Evolutionary conservation across 1,140 invertebrate genomes (phyloP).

Genomic region (Trichomalopsis sarcophagae): DNA sequence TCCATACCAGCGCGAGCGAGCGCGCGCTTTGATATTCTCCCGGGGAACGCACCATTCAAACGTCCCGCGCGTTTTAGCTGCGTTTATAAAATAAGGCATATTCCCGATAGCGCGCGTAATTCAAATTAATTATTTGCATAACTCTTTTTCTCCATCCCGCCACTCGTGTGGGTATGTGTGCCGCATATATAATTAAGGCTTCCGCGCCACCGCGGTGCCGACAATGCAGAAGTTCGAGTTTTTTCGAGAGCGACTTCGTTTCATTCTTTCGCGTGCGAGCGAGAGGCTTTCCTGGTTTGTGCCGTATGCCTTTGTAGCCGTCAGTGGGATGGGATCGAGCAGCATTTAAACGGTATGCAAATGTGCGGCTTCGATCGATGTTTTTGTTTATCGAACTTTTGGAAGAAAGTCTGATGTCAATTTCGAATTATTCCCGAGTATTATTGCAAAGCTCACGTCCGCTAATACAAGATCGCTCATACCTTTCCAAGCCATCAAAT

Average conservation of each 20-base stretch:
- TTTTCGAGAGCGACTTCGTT: neutral
- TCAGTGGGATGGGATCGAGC: neutral
- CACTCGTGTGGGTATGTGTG: no score
- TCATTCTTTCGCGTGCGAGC: neutral
- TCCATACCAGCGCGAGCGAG: neutral
- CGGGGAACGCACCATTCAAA: conserved; percentile 59
- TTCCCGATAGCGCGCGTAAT: conserved; percentile 49
- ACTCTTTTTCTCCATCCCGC: conserved; percentile 29
- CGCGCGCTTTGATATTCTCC: conserved; percentile 40
- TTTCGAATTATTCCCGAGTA: no score
- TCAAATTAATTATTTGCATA: conserved; percentile 68
- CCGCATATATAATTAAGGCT: conserved; percentile 53
- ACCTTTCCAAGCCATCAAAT: neutral
- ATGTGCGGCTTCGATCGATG: neutral
- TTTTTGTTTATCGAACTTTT: neutral
- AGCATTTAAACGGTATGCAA: neutral
- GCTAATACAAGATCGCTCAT: neutral
- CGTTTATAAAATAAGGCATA: conserved; percentile 20
- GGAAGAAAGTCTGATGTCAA: no score
- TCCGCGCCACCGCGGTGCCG: conserved; percentile 3
- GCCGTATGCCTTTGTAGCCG: no score
- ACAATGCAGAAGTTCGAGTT: conserved; percentile 8
- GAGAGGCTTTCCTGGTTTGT: neutral
- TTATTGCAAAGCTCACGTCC: no score
- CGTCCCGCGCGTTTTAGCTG: conserved; percentile 49